Conservation (phyloP, 2,888 invertebrate genomes). For the Plebejus melissa region DNA sequence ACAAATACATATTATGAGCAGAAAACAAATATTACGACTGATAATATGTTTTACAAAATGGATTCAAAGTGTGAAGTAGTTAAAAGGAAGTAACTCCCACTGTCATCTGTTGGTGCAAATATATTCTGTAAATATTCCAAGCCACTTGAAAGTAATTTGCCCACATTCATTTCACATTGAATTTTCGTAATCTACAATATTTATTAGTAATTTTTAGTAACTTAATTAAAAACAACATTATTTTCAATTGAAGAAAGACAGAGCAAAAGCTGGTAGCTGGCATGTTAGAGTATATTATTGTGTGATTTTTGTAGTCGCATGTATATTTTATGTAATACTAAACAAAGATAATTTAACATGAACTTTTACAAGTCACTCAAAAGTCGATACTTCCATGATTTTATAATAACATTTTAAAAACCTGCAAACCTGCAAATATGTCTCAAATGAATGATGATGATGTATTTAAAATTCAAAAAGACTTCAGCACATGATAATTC, state of each 20-base stretch:
- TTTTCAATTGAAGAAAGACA: neutral
- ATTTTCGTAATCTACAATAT: conserved; percentile 10
- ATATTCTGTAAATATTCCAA: conserved; percentile 16
- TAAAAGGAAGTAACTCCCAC: neutral
- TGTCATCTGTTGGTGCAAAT: conserved; percentile 15
- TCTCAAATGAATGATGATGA: neutral
- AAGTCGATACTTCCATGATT: neutral
- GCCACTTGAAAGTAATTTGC: neutral
- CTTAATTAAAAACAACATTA: neutral
- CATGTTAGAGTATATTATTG: neutral
- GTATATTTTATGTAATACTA: neutral
- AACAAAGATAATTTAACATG: neutral
- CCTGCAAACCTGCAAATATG: neutral
- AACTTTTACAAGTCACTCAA: neutral
- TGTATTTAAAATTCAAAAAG: neutral
- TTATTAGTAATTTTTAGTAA: neutral
- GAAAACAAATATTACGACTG: neutral
- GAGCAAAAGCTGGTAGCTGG: neutral
- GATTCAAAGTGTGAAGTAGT: neutral
- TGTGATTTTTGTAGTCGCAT: neutral
- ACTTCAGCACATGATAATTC: neutral
- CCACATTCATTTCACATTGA: conserved; percentile 18
- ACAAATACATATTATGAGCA: neutral
- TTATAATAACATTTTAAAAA: neutral
- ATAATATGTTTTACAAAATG: neutral